These are phyloP conservation scores for Pachypeltis micranthus DNA, from an alignment of 1,140 invertebrate genomes.

Conservation along the genomic window DNA sequence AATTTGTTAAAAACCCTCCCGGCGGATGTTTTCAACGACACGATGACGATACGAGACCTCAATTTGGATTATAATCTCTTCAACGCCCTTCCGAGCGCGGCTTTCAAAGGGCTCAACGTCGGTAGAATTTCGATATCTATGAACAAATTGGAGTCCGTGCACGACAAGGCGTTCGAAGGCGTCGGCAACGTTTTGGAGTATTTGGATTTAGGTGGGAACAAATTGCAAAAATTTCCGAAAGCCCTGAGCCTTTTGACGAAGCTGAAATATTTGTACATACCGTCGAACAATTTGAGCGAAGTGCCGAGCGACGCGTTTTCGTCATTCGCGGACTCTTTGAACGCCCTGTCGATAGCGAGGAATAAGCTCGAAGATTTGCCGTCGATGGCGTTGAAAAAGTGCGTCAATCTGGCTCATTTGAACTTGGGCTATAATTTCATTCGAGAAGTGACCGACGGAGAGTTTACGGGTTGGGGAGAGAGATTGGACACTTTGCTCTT, in stretches of 20 bases:
- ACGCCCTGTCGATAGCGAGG: conserved; percentile 64
- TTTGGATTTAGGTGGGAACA: conserved; percentile 70
- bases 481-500: conserved; percentile 70
- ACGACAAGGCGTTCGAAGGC: conserved; percentile 55
- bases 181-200: conserved; percentile 62
- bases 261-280: conserved; percentile 67
- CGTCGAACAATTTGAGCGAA: conserved; percentile 59
- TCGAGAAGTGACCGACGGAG: conserved; percentile 52
- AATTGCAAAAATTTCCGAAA: conserved; percentile 50
- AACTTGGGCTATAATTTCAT: conserved; percentile 81
- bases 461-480: conserved; percentile 66
- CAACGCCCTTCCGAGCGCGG: conserved; percentile 44
- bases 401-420: conserved; percentile 59
- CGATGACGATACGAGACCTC: conserved; percentile 61
- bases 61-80: conserved; percentile 69
- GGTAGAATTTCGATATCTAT: conserved; percentile 65
- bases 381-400: conserved; percentile 48
- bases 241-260: conserved; percentile 49
- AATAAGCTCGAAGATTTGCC: conserved; percentile 65
- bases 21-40: conserved; percentile 48
- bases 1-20: conserved; percentile 54
- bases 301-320: conserved; percentile 40
- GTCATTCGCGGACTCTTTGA: conserved; percentile 46
- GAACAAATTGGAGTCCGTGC: conserved; percentile 56
- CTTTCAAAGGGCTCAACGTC: conserved; percentile 54